Evolutionary conservation across 2,888 invertebrate genomes (phyloP), one percentile per base, ranked within the genome.

Genomic region (Andrena haemorrhoa): DNA sequence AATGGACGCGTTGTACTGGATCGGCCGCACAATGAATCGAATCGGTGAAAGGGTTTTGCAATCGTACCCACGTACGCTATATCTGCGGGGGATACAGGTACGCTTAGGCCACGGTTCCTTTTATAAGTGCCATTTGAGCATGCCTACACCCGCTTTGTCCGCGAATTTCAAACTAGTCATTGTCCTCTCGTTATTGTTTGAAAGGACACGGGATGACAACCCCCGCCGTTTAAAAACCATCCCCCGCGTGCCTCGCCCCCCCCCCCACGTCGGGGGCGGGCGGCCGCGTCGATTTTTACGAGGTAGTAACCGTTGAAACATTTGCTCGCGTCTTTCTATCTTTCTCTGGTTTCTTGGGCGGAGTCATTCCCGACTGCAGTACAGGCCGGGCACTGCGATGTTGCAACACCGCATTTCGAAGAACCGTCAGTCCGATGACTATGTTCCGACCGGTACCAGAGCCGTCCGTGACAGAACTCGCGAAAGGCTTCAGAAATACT

Each of bases 101-200:
- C 71, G 82, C 69, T 61, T 75, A 69, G 73, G 76, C 70, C 72
- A 77, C 12, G 68, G 58, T 29, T 56, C 79, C 70, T 76, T 78
- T 79, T 64, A 76, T 86, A 78, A 75, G 77, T 83, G 84, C 80
- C 82, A 86, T 84, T 82, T 78, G 65, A 65, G 61, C 74, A 72
- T 86, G 71, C 74, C 79, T 79, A 68, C 75, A 76, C 78, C 74
- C 79, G 79, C 86, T 86, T 86, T 86, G 80, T 84, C 69, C 72
- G 79, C 76, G 75, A 77, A 86, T 86, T 84, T 77, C 70, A 16
- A 86, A 81, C 84, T 86, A 79, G 79, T 84, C 86, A 82, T 86
- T 86, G 86, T 86, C 82, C 84, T 86, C 82, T 49, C 78, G 86
- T 86, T 84, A 86, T 84, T 86, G 78, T 82, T 84, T 82, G 84